phyloP scores from a whole-genome alignment of 2,797 vertebrate species.

The Erithacus rubecula region DNA sequence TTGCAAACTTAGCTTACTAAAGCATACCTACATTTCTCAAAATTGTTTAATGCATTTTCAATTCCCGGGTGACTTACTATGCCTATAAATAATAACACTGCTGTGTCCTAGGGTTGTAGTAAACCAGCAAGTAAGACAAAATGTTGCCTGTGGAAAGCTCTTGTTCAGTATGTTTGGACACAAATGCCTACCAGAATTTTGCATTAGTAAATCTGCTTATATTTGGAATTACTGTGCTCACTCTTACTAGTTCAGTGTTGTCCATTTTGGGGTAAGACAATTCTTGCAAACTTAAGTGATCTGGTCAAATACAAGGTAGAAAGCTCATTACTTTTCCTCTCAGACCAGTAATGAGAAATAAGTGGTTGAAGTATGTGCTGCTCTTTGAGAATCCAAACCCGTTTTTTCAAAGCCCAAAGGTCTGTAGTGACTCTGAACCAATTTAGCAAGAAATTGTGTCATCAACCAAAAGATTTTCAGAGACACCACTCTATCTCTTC shows the following conservation, averaged over 20 bases:
- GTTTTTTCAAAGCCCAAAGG: neutral
- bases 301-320: neutral
- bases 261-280: neutral
- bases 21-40: neutral
- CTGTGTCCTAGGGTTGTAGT: neutral
- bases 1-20: neutral
- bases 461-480: neutral
- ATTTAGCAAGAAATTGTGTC: neutral
- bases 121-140: neutral
- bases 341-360: neutral
- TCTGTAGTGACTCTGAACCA: neutral
- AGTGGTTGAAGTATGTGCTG: neutral
- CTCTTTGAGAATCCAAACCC: neutral
- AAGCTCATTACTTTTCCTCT: neutral
- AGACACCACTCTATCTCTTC: neutral
- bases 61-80: neutral
- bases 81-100: neutral
- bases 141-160: neutral
- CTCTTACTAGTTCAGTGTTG: neutral
- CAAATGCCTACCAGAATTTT: neutral
- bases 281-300: neutral
- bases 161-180: neutral
- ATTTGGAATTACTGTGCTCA: neutral
- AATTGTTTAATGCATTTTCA: neutral
- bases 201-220: neutral